phyloP scores from a whole-genome alignment of 2,888 invertebrate species.

The Linnaemya tessellans region DNA sequence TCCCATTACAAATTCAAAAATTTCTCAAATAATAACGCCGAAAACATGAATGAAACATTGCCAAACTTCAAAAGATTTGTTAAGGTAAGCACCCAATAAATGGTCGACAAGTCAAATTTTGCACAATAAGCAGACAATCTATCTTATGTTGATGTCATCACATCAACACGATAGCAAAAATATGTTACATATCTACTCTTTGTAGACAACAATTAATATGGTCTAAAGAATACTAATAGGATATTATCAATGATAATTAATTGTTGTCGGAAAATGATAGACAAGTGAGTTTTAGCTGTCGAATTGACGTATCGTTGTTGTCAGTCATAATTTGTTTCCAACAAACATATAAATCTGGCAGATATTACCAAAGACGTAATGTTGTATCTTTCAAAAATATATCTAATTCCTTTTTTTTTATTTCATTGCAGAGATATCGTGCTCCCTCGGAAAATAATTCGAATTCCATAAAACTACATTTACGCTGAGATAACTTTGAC shows the following conservation, averaged over 20 bases:
- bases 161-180: too few relatives aligned
- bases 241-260: too few relatives aligned
- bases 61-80: constrained; percentile 81
- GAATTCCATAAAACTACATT: constrained; percentile 47
- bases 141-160: too few relatives aligned
- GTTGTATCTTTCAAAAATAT: neutral
- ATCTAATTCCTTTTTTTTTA: neutral
- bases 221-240: too few relatives aligned
- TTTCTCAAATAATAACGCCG: constrained; percentile 4
- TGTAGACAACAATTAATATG: too few relatives aligned
- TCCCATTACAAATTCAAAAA: constrained; percentile 61
- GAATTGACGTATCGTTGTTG: too few relatives aligned
- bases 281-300: too few relatives aligned
- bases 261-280: too few relatives aligned
- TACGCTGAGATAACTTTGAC: constrained; percentile 47
- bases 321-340: too few relatives aligned
- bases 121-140: neutral
- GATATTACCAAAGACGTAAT: neutral
- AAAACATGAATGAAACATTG: constrained; percentile 66
- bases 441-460: constrained; percentile 44
- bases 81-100: constrained; percentile 76
- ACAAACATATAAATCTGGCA: neutral
- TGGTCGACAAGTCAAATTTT: neutral
- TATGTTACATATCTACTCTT: too few relatives aligned
- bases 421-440: constrained; percentile 64